Evolutionary conservation across 2,888 invertebrate genomes (phyloP).

Genomic region (Leucophora obtusa): DNA sequence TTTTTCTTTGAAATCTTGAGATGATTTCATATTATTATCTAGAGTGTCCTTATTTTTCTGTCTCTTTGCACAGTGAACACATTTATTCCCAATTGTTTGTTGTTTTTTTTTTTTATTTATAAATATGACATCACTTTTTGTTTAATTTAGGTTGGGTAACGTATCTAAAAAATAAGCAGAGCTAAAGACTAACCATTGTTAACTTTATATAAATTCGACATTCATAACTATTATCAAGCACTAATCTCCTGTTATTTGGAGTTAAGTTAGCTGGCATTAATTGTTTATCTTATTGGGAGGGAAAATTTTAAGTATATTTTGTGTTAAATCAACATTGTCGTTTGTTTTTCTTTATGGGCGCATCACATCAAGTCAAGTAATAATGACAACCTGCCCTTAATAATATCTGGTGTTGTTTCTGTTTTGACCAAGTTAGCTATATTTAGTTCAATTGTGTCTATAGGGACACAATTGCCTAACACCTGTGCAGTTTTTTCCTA

Average conservation of each 20-base stretch:
- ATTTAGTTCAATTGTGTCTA: not conserved
- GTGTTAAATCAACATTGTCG: slow-evolving; percentile 14
- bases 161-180: too few species aligned
- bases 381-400: slow-evolving; percentile 5
- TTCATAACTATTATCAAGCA: too few species aligned
- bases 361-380: slow-evolving; percentile 1
- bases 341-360: not conserved
- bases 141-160: too few species aligned
- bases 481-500: slow-evolving; percentile 20
- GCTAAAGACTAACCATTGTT: too few species aligned
- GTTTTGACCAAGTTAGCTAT: not conserved
- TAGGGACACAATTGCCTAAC: slow-evolving; percentile 16
- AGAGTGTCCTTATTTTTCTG: not conserved
- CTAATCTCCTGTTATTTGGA: too few species aligned
- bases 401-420: not conserved
- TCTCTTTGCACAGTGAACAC: not conserved
- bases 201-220: too few species aligned
- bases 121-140: slow-evolving; percentile 28
- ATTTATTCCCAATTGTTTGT: not conserved
- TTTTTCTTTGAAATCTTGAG: not conserved
- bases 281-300: not conserved
- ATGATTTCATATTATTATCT: slow-evolving; percentile 16
- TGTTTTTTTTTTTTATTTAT: slow-evolving; percentile 5
- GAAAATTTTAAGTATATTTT: not conserved
- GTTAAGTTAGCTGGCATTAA: too few species aligned